These are phyloP conservation scores for Lacerta bilineata DNA, from an alignment of 2,797 vertebrate species.

Conservation along the genomic window DNA sequence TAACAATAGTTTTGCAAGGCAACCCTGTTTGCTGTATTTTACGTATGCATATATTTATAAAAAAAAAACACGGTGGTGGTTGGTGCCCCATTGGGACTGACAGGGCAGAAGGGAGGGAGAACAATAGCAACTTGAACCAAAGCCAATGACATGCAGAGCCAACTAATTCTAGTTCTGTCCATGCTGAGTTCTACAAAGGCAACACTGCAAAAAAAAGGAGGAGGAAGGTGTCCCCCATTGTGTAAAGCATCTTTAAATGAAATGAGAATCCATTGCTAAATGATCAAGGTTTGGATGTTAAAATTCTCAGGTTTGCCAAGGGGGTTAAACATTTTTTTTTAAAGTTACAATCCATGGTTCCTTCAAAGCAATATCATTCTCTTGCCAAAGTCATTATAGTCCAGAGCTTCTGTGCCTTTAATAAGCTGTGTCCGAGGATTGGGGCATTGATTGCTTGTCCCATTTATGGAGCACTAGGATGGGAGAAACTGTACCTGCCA, in stretches of 20 bases:
- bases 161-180: too few relatives aligned
- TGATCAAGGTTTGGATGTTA: neutral
- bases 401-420: neutral
- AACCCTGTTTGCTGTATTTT: neutral
- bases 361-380: neutral
- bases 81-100: neutral
- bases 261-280: neutral
- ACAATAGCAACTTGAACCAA: too few relatives aligned
- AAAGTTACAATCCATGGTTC: neutral
- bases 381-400: slow-evolving; percentile 22
- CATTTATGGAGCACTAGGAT: neutral
- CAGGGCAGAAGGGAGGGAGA: too few relatives aligned
- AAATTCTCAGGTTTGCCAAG: too few relatives aligned
- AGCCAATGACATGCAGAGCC: too few relatives aligned
- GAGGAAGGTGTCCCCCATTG: neutral
- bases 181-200: too few relatives aligned
- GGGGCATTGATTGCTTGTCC: neutral
- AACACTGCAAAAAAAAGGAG: too few relatives aligned
- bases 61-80: too few relatives aligned
- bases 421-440: slow-evolving; percentile 15
- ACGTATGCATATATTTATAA: neutral
- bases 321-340: neutral
- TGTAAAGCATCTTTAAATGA: neutral
- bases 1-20: neutral
- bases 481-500: slow-evolving; percentile 28